A percentile compares a stretch with the other conserved stretches of the same genome.
phyloP scores from a whole-genome alignment of 2,797 vertebrate genomes.

The Emys orbicularis region DNA sequence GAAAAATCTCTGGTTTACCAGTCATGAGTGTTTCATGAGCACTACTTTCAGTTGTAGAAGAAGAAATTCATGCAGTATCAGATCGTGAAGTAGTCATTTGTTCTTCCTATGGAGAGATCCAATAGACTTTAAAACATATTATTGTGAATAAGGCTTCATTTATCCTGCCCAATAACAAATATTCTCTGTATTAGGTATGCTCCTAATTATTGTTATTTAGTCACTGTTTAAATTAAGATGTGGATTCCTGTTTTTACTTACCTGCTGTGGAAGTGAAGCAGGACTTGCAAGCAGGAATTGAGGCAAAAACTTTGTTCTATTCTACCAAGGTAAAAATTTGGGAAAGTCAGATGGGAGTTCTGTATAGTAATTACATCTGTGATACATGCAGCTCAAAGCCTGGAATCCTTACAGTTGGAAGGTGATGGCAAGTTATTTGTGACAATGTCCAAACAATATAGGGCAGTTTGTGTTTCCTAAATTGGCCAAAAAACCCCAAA shows the following conservation, averaged over 20 bases:
- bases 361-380: background rate
- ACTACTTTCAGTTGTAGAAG: background rate
- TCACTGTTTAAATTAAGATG: background rate
- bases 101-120: background rate
- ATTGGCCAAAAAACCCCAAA: background rate
- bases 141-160: background rate
- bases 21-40: background rate
- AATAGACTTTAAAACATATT: no score
- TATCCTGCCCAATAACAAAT: background rate
- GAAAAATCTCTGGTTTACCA: background rate
- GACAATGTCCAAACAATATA: conserved; percentile 35
- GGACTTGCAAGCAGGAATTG: background rate
- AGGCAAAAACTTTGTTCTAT: conserved; percentile 12
- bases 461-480: conserved; percentile 38
- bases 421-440: conserved; percentile 38
- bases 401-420: conserved; percentile 43
- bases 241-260: background rate
- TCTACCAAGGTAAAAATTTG: background rate
- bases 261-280: background rate
- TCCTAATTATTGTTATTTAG: background rate
- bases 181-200: background rate
- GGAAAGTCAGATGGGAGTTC: background rate
- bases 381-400: conserved; percentile 30
- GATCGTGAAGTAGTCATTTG: background rate
- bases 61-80: background rate